These are phyloP conservation scores for Chlorodrepanis virens DNA, from an alignment of 2,113 vertebrate genomes.

Conservation along the genomic window DNA sequence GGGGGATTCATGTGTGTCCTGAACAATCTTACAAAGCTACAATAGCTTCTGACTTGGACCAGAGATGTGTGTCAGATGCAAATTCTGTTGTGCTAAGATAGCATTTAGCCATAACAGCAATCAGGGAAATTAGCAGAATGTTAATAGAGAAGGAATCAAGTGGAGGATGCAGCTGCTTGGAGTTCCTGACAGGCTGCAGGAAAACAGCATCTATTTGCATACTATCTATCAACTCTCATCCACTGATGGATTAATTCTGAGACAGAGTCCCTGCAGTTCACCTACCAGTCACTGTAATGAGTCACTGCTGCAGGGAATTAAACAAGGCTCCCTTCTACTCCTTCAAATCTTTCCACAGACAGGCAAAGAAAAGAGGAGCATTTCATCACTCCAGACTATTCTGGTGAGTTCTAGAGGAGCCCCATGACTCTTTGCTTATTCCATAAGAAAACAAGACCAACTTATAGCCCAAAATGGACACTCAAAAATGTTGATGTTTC, in stretches of 20 bases:
- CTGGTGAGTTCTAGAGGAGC: background rate
- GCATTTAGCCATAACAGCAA: slow-evolving; percentile 47
- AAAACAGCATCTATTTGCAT: slow-evolving; percentile 33
- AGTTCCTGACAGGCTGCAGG: slow-evolving; percentile 12
- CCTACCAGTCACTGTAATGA: background rate
- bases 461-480: background rate
- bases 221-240: slow-evolving; percentile 5
- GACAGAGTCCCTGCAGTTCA: background rate
- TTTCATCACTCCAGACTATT: background rate
- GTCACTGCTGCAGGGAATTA: slow-evolving; percentile 22
- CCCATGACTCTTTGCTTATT: background rate
- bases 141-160: slow-evolving; percentile 26
- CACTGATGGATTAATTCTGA: slow-evolving; percentile 19
- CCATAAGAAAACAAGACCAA: background rate
- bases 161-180: slow-evolving; percentile 31
- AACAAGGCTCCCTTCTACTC: background rate
- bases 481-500: background rate
- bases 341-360: background rate
- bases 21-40: background rate
- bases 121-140: slow-evolving; percentile 42
- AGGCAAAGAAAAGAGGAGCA: background rate
- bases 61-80: slow-evolving; percentile 29
- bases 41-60: background rate
- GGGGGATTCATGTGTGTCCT: background rate
- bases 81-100: background rate